Evolutionary conservation across 2,888 invertebrate genomes (phyloP), one percentile per base, ranked within the genome.

Genomic region (Lucinisca nassula): DNA sequence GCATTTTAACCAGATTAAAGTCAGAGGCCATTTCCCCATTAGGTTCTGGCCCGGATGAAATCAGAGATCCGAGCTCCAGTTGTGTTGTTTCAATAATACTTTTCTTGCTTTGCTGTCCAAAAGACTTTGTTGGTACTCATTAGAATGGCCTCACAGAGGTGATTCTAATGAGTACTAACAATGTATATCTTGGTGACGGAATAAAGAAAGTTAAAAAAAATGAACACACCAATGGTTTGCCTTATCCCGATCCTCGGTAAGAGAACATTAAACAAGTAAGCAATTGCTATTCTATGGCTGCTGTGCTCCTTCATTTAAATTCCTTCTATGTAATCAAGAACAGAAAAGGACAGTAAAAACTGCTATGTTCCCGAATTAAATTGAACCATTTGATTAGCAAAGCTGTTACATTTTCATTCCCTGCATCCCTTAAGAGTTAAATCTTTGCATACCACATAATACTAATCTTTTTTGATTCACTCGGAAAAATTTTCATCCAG

Each of bases 241-340:
- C n/a, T n/a, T n/a, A n/a, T n/a, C n/a, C n/a, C n/a, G n/a, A n/a
- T n/a, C 45, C 17, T 17, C 45, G 8, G 35, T 35, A 67, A 67
- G 35, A 67, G 67, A 67, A 21, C 67, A 67, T 67, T 67, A 35
- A 45, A 35, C 35, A 67, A 32, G 67, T 67, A 67, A 67, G 67
- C 35, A 35, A 67, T 67, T 67, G 67, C 67, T 67, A 67, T 67
- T 67, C 67, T 35, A 67, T 8, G 67, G 67, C 30, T 35, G 67
- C 35, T 67, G 21, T 30, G 27, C n/a, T 21, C 10, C 67, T 67
- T 67, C 67, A 67, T 67, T 67, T 67, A 67, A 67, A 67, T 67
- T 35, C 67, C 21, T 67, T 67, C 67, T 67, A 67, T 67, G 67
- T 67, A 67, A 67, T 67, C 67, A 67, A 67, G 67, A 67, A 67